Percentiles rank a stretch among this genome's conserved stretches.
These are phyloP conservation scores for Albula glossodonta DNA, from an alignment of 2,113 vertebrate genomes.

Conservation along the genomic window DNA sequence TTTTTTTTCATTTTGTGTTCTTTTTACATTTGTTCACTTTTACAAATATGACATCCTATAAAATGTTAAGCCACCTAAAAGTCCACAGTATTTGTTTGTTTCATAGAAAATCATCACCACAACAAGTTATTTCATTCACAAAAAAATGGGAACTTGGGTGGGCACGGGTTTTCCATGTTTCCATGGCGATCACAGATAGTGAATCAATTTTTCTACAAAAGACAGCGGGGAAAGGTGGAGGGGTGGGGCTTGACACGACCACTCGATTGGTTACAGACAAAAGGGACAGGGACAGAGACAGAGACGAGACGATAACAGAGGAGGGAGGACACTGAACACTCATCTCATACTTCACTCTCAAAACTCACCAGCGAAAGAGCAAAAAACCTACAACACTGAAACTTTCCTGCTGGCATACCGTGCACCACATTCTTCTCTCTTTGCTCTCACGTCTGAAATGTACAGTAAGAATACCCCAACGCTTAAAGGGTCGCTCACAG, in stretches of 20 bases:
- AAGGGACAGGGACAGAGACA: slow-evolving; percentile 56
- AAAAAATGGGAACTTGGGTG: slow-evolving; percentile 72
- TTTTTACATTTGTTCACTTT: slow-evolving; percentile 63
- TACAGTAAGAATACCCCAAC: slow-evolving; percentile 41
- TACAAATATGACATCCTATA: slow-evolving; percentile 93
- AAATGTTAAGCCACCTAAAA: slow-evolving; percentile 90
- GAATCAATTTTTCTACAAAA: slow-evolving; percentile 35
- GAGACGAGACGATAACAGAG: slow-evolving; percentile 62
- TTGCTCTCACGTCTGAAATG: slow-evolving; percentile 43
- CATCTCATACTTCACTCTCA: slow-evolving; percentile 44
- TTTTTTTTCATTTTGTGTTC: slow-evolving; percentile 20
- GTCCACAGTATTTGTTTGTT: slow-evolving; percentile 82
- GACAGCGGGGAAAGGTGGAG: slow-evolving; percentile 39
- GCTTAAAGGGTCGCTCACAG: slow-evolving; percentile 71
- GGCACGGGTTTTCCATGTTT: slow-evolving; percentile 51
- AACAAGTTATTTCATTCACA: slow-evolving; percentile 85
- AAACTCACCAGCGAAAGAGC: slow-evolving; percentile 55
- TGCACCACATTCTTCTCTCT: slow-evolving; percentile 6
- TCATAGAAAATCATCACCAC: slow-evolving; percentile 90
- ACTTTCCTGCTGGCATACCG: slow-evolving; percentile 19
- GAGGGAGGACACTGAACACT: slow-evolving; percentile 55
- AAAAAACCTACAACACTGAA: slow-evolving; percentile 34
- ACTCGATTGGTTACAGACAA: slow-evolving; percentile 56
- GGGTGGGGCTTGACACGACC: slow-evolving; percentile 56
- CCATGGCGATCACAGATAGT: slow-evolving; percentile 56